Base-by-base conservation (phyloP, 1,140 invertebrate species). In the Drosophila watanabei region DNA sequence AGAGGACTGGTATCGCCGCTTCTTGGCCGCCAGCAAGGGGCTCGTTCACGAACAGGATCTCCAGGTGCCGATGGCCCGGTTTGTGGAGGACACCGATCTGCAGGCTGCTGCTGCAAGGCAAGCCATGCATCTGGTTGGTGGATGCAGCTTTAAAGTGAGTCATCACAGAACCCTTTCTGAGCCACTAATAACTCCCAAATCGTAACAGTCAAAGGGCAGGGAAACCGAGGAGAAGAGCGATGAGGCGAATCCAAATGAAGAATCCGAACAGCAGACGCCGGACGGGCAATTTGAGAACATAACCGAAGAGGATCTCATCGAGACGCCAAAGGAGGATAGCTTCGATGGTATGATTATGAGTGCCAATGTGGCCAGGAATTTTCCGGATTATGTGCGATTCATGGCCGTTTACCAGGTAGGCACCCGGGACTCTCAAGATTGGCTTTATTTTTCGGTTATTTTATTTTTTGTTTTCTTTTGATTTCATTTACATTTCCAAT, bases 1-100 rank as follows among this genome's bases (percentile, higher is more conserved):
- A 93, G 98, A 98, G 94, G 96, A 98, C 81, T 98, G 98, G 98
- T 93, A 92, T 82, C 83, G 92, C 16, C 89, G 92, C 33, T 93
- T 93, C 35, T n/a, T 49, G 2, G 58, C 82, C n/a, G 93, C 92
- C 43, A 93, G 89, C 51, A 77, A 62, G 24, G 93, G 93, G 2
- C 43, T 24, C 2, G 83, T 92, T 0, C 80, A 93, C 41, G 91
- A 93, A 28, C 83, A 80, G 49, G 90, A 93, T 48, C 56, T 93
- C 14, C 89, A 86, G 24, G 80, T 93, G 49, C 81, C 90, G 0
- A 81, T 83, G 78, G 65, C 80, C 5, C 70, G 80, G 2, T 81
- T 91, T 45, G 75, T 93, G 3, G 80, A 91, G 9, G 86, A 93
- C 8, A 68, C 75, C 4, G 93, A 93, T 72, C 48, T 92, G 24